Percentiles rank a stretch among this genome's conserved stretches.
Evolutionary conservation across 1,140 invertebrate species (phyloP).

Genomic region (Laodelphax striatellus): DNA sequence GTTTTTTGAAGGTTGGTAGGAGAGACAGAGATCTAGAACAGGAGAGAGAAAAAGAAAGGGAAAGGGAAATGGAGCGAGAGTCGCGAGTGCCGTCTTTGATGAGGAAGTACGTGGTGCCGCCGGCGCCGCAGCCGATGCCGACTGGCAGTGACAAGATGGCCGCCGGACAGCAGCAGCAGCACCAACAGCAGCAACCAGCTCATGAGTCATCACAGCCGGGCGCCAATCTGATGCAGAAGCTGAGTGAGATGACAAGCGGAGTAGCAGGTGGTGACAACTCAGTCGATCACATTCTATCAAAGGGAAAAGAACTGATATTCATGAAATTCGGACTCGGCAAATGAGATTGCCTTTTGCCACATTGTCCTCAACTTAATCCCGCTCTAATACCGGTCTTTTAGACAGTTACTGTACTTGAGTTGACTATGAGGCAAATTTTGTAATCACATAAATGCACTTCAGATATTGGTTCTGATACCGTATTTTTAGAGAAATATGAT

Average conservation of each 20-base stretch:
- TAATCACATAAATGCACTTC: too few species aligned
- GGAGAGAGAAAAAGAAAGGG: neutral
- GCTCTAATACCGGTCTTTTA: too few species aligned
- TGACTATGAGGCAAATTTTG: too few species aligned
- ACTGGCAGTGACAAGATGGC: neutral
- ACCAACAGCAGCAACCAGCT: conserved; percentile 24
- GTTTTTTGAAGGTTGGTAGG: neutral
- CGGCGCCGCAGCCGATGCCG: conserved; percentile 5
- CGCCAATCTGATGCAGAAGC: conserved; percentile 68
- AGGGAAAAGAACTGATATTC: conserved; percentile 82
- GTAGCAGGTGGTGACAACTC: conserved; percentile 57
- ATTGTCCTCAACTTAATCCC: conserved; percentile 4
- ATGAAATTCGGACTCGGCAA: conserved; percentile 81
- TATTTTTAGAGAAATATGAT: too few species aligned
- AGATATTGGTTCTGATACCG: too few species aligned
- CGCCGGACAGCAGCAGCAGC: neutral
- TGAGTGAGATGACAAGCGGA: conserved; percentile 70
- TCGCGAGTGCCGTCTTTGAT: neutral
- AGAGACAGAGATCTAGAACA: neutral
- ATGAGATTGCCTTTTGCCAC: conserved; percentile 38
- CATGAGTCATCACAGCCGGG: conserved; percentile 29
- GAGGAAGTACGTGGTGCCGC: conserved; percentile 10
- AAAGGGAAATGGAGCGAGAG: neutral
- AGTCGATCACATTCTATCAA: conserved; percentile 54
- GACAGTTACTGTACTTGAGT: too few species aligned